A percentile compares a stretch with the other conserved stretches of the same genome.
Evolutionary conservation across 1,140 invertebrate genomes (phyloP).

Genomic region (Dendrolimus kikuchii): DNA sequence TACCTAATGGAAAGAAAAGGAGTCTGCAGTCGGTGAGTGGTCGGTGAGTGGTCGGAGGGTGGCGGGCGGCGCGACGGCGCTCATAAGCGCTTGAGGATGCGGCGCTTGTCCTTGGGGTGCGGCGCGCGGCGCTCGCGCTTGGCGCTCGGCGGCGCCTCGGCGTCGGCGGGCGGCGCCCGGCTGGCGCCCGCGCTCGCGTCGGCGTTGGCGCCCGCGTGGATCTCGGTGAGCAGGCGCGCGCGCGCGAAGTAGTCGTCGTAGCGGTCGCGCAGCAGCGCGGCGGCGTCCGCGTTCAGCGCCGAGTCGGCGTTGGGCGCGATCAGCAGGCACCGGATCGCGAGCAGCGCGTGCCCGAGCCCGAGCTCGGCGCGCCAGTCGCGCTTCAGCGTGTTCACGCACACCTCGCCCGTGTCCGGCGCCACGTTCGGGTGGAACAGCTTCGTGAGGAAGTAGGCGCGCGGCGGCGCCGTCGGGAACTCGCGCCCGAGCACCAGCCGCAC

Average conservation of each 20-base stretch:
- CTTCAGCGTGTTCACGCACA: slow-evolving; percentile 97
- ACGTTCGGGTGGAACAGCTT: slow-evolving; percentile 99
- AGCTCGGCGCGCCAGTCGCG: slow-evolving; percentile 98
- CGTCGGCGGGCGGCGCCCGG: slow-evolving; percentile 7
- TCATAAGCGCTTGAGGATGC: slow-evolving; percentile 59
- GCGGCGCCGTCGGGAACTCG: slow-evolving; percentile 93
- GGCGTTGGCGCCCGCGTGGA: slow-evolving; percentile 34
- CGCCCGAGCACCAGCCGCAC: slow-evolving; percentile 93
- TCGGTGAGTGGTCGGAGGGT: neutral
- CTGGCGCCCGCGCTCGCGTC: slow-evolving; percentile 5
- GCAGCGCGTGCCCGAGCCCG: slow-evolving; percentile 95
- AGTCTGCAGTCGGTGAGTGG: neutral
- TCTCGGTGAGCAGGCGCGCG: slow-evolving; percentile 57
- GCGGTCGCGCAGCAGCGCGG: slow-evolving; percentile 47
- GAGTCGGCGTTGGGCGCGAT: slow-evolving; percentile 62
- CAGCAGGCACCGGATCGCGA: slow-evolving; percentile 75
- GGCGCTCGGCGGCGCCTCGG: slow-evolving; percentile 24
- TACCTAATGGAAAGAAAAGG: neutral
- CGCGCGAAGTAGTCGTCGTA: slow-evolving; percentile 59
- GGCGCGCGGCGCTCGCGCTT: slow-evolving; percentile 35
- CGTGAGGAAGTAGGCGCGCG: slow-evolving; percentile 96
- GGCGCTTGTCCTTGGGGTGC: slow-evolving; percentile 26
- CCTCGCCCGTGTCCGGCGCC: slow-evolving; percentile 89
- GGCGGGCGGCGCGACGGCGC: slow-evolving; percentile 9
- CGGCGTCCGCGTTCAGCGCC: slow-evolving; percentile 56